These are phyloP conservation scores for Scaptomyza graminum DNA, from an alignment of 1,140 invertebrate genomes.

Conservation along the genomic window DNA sequence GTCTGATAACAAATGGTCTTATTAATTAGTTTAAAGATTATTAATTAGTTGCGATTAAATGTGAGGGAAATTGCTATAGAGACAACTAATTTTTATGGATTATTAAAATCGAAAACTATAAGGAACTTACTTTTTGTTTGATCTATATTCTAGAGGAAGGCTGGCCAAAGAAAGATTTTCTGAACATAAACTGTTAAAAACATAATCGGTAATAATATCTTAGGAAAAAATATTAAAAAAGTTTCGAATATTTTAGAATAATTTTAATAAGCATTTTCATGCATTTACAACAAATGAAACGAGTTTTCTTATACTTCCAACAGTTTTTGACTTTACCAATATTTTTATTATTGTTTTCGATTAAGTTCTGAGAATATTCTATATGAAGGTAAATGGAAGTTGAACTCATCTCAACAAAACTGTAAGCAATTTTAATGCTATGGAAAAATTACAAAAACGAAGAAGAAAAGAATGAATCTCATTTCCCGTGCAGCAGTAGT, in stretches of 20 bases:
- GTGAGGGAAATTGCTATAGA: neutral
- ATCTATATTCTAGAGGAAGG: no score
- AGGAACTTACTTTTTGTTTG: neutral
- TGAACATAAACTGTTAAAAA: no score
- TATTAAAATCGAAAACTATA: neutral
- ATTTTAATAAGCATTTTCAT: no score
- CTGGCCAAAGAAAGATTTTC: no score
- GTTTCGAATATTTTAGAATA: no score
- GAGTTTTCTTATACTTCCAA: no score
- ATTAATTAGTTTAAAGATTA: constrained; percentile 15
- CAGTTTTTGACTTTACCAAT: no score
- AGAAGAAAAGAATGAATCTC: constrained; percentile 62
- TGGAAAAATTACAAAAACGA: constrained; percentile 43
- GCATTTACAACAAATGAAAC: no score
- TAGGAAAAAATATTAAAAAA: no score
- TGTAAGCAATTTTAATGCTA: constrained; percentile 29
- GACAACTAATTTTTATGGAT: neutral
- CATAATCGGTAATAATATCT: no score
- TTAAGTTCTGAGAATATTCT: no score
- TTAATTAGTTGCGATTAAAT: constrained; percentile 19
- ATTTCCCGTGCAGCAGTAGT: constrained; percentile 56
- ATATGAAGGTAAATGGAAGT: neutral
- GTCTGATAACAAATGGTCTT: constrained; percentile 3
- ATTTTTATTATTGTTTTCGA: no score
- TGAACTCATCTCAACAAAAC: constrained; percentile 23